phyloP scores from a whole-genome alignment of 2,797 vertebrate genomes.

The Scolopax rusticola region DNA sequence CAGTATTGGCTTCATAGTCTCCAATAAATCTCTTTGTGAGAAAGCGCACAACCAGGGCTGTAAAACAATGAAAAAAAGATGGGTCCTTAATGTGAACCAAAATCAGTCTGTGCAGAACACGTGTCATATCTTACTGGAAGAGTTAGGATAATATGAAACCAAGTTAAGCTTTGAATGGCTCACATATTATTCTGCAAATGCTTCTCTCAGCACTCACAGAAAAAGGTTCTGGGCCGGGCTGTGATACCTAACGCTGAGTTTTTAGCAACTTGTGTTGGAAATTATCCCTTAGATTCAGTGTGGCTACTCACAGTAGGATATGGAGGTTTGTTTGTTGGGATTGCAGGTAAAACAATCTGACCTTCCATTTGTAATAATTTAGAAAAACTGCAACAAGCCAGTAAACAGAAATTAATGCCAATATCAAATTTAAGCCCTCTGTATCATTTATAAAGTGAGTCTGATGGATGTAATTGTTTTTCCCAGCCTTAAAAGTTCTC shows the following conservation, averaged over 20 bases:
- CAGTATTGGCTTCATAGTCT: constrained; percentile 94
- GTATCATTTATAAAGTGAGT: background rate
- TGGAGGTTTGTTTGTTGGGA: background rate
- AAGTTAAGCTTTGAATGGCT: background rate
- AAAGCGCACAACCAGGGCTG: constrained; percentile 93
- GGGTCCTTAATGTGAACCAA: background rate
- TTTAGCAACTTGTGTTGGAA: background rate
- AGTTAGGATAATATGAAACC: background rate
- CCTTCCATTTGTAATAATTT: background rate
- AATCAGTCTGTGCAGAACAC: background rate
- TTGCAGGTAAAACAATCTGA: background rate
- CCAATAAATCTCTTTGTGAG: constrained; percentile 95
- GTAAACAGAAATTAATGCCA: background rate
- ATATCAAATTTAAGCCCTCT: background rate
- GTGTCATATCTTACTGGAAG: background rate
- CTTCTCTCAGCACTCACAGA: background rate
- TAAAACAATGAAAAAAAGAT: constrained; percentile 29
- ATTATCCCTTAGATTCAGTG: background rate
- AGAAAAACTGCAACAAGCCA: background rate
- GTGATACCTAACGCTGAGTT: background rate
- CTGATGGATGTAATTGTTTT: background rate
- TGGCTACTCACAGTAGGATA: background rate
- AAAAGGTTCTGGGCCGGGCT: background rate
- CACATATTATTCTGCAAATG: background rate
- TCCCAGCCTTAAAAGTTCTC: background rate